Percentiles rank a stretch among this genome's conserved stretches.
Conservation (phyloP, 2,888 invertebrate genomes). For the Bhutanitis thaidina region DNA sequence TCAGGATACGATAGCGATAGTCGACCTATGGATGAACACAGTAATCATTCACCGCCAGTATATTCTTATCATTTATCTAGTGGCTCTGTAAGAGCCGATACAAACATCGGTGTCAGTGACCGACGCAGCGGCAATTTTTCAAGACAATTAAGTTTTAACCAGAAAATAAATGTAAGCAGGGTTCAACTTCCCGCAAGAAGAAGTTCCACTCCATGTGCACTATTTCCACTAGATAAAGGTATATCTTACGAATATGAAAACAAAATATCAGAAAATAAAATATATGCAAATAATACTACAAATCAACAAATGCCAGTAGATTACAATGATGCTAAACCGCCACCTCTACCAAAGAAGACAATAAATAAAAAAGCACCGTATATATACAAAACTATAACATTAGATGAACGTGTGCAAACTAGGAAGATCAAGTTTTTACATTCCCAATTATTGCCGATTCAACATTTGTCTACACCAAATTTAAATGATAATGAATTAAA, state of each 20-base stretch:
- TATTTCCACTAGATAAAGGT: conserved; percentile 64
- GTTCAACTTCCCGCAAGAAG: conserved; percentile 63
- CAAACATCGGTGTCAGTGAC: conserved; percentile 48
- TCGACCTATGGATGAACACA: conserved; percentile 77
- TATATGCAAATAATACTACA: conserved; percentile 34
- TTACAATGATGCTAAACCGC: conserved; percentile 63
- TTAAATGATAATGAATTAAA: conserved; percentile 44
- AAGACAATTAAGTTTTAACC: conserved; percentile 68
- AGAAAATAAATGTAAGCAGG: conserved; percentile 65
- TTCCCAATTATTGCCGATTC: conserved; percentile 60
- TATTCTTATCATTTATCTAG: conserved; percentile 67
- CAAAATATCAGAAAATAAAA: conserved; percentile 36
- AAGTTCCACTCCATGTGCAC: conserved; percentile 71
- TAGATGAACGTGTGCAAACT: conserved; percentile 72
- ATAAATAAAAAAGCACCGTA: conserved; percentile 63
- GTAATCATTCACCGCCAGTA: conserved; percentile 76
- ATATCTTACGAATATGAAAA: conserved; percentile 54
- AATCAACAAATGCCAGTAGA: conserved; percentile 37
- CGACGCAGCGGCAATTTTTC: conserved; percentile 45
- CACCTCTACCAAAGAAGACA: conserved; percentile 70
- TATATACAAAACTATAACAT: conserved; percentile 68
- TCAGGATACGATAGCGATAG: conserved; percentile 92
- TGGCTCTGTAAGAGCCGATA: conserved; percentile 40
- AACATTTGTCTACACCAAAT: conserved; percentile 53
- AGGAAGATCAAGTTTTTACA: conserved; percentile 73